Percentiles rank a stretch among this genome's conserved stretches.
These are phyloP conservation scores for Gambusia holbrooki DNA, from an alignment of 2,113 vertebrate species.

Conservation along the genomic window DNA sequence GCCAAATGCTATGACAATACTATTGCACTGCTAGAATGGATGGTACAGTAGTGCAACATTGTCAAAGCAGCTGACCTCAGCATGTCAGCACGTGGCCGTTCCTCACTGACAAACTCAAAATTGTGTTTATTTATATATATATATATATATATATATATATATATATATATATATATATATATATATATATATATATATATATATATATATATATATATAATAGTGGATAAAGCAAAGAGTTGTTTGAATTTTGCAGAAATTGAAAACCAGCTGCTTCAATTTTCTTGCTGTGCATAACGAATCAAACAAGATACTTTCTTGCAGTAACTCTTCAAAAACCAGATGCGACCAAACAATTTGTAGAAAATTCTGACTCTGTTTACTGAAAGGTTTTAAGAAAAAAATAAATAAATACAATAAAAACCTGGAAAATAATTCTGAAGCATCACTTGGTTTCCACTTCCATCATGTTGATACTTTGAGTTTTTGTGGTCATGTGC, in stretches of 20 bases:
- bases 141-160: not conserved
- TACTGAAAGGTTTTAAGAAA: not conserved
- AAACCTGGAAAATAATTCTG: not conserved
- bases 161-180: not conserved
- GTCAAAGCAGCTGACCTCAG: conserved; percentile 95
- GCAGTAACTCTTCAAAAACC: too few species aligned
- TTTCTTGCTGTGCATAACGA: not conserved
- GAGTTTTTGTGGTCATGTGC: not conserved
- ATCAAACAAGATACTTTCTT: not conserved
- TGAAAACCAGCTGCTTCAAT: not conserved
- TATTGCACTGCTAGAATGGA: conserved; percentile 98
- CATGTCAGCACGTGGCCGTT: conserved; percentile 80
- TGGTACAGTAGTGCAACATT: conserved; percentile 98
- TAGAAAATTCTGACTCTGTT: not conserved
- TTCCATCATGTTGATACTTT: not conserved
- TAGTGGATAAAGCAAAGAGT: not conserved
- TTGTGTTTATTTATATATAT: conserved; percentile 27
- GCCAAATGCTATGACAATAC: conserved; percentile 99
- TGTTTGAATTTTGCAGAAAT: not conserved
- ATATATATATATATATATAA: not conserved
- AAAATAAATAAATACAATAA: too few species aligned
- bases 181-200: not conserved
- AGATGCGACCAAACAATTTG: not conserved
- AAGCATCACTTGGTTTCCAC: not conserved
- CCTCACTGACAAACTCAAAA: conserved; percentile 57